Evolutionary conservation across 1,140 invertebrate species (phyloP).

Genomic region (Harlomillsia oculata): DNA sequence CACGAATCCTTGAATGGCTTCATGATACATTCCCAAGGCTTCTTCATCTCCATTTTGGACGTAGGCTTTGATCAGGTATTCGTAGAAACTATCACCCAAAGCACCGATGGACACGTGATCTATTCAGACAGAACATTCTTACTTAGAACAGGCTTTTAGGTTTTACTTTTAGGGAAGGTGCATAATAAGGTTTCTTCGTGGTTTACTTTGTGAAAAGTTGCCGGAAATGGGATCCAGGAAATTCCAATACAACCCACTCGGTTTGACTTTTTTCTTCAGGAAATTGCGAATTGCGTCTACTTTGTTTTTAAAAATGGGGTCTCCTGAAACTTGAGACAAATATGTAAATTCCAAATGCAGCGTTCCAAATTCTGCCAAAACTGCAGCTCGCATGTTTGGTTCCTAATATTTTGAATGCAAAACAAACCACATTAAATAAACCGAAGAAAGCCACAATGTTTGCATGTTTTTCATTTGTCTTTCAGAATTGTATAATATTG

Average conservation of each 20-base stretch:
- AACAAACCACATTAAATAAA: no score
- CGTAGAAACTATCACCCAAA: constrained; percentile 57
- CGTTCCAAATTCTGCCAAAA: constrained; percentile 50
- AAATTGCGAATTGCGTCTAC: constrained; percentile 45
- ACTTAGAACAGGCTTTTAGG: background rate
- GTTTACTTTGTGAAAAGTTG: constrained; percentile 51
- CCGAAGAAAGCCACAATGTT: no score
- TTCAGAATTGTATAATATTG: background rate
- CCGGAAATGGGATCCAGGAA: constrained; percentile 54
- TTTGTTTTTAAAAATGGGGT: constrained; percentile 48
- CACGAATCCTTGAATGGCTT: constrained; percentile 43
- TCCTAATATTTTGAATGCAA: no score
- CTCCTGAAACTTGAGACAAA: constrained; percentile 49
- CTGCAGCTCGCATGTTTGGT: background rate
- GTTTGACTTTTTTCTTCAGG: constrained; percentile 46
- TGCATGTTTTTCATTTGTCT: background rate
- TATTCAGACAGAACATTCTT: constrained; percentile 34
- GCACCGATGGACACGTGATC: constrained; percentile 55
- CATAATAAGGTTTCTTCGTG: background rate
- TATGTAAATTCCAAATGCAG: constrained; percentile 56
- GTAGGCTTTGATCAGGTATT: constrained; percentile 55
- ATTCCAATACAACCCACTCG: constrained; percentile 54
- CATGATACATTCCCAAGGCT: constrained; percentile 50
- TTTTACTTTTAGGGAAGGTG: background rate
- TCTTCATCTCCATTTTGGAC: constrained; percentile 45